Base-by-base conservation (phyloP, 2,888 invertebrate genomes). In the Parnassius orleans region DNA sequence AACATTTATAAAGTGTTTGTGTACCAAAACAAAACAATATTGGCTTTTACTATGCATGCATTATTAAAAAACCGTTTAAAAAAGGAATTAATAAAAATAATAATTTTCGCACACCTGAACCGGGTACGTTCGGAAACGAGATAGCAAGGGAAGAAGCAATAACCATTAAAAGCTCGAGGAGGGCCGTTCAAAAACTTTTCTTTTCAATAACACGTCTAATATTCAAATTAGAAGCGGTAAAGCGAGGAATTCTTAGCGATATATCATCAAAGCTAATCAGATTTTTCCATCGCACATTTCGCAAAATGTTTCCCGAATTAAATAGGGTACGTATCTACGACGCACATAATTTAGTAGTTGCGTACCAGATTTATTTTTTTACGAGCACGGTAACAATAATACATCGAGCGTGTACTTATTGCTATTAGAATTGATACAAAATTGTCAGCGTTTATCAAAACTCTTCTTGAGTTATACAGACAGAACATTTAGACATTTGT, bases 131-230 rank as follows among this genome's bases (percentile, higher is more conserved):
- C 73, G 75, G 74, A 75, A 76, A 76, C 74, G 74, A 79, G 78
- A 80, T 78, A 77, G 75, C 76, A 71, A 73, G 76, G 79, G 78
- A 83, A 84, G 76, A 72, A 69, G 90, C 86, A 88, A 90, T 90
- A 90, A 90, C 90, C 90, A 86, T 90, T 90, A 90, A 87, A 88
- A 86, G 81, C 84, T 78, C 75, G 83, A 78, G 79, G 79, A 83
- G 85, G 88, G 84, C 86, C 86, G 74, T 77, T 84, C 83, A 71
- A 75, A 85, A 89, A 90, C 82, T 89, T 90, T 88, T 84, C 88
- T 89, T 90, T 90, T 91, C 91, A 91, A 91, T 91, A 91, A 90
- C 87, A 89, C 89, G 86, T 90, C 88, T 89, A 87, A 90, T 90
- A 90, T 91, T 91, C 90, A 91, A 91, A 91, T 91, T 87, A 89